Percentiles rank a stretch among this genome's conserved stretches.
phyloP scores from a whole-genome alignment of 2,113 vertebrate species.

The Centrocercus urophasianus region DNA sequence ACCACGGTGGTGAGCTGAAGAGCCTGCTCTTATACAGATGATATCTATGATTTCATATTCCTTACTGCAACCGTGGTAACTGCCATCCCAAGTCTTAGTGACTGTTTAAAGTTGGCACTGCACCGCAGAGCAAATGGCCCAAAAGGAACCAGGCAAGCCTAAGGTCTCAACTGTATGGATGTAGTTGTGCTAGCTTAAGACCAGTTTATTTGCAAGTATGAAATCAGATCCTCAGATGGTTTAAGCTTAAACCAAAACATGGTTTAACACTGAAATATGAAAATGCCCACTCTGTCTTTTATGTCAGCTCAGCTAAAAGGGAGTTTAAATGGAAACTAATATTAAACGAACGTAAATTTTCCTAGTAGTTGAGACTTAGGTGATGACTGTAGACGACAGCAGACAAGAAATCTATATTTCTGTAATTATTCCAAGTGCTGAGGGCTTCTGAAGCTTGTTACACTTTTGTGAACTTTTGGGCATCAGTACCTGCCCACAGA shows the following conservation, averaged over 20 bases:
- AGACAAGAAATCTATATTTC: background rate
- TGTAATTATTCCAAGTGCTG: background rate
- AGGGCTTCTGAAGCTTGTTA: background rate
- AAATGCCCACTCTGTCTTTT: background rate
- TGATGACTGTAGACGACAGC: background rate
- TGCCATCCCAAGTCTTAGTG: background rate
- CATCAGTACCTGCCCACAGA: background rate
- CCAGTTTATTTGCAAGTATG: background rate
- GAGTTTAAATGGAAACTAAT: background rate
- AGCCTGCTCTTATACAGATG: background rate
- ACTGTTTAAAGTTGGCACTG: background rate
- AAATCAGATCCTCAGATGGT: background rate
- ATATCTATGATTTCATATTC: background rate
- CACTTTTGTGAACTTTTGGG: background rate
- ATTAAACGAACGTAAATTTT: background rate
- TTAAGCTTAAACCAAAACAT: constrained; percentile 6
- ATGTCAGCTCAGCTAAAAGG: background rate
- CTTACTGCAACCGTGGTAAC: background rate
- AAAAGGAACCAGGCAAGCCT: background rate
- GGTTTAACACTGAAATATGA: background rate
- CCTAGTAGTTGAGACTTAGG: background rate
- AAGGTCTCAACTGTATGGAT: background rate
- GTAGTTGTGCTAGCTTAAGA: background rate
- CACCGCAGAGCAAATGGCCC: background rate
- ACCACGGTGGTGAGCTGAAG: background rate